Evolutionary conservation across 2,888 invertebrate genomes (phyloP).

Genomic region (Macrophya annulata): DNA sequence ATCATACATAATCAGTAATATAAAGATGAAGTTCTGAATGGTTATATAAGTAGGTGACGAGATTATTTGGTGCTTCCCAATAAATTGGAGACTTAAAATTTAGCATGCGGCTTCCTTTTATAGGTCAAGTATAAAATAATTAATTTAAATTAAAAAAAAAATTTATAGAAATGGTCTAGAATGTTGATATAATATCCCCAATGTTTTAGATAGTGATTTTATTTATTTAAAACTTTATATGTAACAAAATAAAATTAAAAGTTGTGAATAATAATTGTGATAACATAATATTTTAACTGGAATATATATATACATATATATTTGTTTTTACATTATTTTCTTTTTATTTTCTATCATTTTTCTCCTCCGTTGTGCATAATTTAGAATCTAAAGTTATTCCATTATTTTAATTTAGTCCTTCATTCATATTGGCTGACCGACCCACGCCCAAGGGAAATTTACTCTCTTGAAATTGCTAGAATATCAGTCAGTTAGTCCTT

Average conservation of each 20-base stretch:
- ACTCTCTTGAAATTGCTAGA: too few species aligned
- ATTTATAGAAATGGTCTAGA: background rate
- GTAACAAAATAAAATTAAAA: slow-evolving; percentile 4
- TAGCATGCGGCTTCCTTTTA: background rate
- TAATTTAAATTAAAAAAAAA: background rate
- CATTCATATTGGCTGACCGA: too few species aligned
- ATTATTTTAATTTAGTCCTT: too few species aligned
- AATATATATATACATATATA: too few species aligned
- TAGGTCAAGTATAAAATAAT: background rate
- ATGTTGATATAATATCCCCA: background rate
- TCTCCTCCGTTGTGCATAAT: background rate
- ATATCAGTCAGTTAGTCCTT: too few species aligned
- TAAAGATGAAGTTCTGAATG: background rate
- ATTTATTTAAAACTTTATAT: background rate
- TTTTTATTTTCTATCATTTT: background rate
- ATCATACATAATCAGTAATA: slow-evolving; percentile 2
- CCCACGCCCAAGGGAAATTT: too few species aligned
- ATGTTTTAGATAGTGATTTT: background rate
- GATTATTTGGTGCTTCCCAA: background rate
- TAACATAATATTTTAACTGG: background rate
- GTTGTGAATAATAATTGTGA: background rate
- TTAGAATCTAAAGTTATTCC: too few species aligned
- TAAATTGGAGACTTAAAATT: background rate
- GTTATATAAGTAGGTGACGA: background rate
- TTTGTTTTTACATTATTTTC: background rate